Conservation (phyloP, 2,797 vertebrate species). For the Sebastes cheni region DNA sequence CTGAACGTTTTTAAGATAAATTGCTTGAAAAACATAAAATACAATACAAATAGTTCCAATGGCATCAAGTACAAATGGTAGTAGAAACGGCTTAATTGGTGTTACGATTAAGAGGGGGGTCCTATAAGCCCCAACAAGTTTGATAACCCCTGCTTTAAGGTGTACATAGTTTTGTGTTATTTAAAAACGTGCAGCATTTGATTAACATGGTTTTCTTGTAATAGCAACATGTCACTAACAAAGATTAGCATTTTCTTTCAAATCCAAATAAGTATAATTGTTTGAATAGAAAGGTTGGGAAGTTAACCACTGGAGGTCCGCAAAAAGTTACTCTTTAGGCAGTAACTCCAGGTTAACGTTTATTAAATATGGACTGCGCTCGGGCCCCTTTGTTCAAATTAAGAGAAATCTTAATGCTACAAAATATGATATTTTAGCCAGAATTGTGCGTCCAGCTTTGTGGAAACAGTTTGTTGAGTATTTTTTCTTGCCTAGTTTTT, state of each 20-base stretch:
- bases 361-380: background rate
- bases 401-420: background rate
- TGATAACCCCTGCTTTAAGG: background rate
- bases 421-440: background rate
- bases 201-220: background rate
- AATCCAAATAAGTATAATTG: background rate
- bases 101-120: too few species aligned
- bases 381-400: background rate
- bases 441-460: background rate
- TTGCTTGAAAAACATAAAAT: too few species aligned
- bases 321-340: background rate
- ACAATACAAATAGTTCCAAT: too few species aligned
- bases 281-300: background rate
- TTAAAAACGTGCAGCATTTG: too few species aligned
- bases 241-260: background rate
- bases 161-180: background rate
- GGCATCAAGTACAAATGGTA: too few species aligned
- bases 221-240: too few species aligned
- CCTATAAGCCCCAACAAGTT: too few species aligned
- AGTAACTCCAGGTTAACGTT: background rate
- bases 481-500: background rate
- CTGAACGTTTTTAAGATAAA: too few species aligned
- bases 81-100: too few species aligned
- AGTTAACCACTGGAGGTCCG: background rate
- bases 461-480: background rate